phyloP scores from a whole-genome alignment of 2,888 invertebrate species.

The Clepsis dumicolana region DNA sequence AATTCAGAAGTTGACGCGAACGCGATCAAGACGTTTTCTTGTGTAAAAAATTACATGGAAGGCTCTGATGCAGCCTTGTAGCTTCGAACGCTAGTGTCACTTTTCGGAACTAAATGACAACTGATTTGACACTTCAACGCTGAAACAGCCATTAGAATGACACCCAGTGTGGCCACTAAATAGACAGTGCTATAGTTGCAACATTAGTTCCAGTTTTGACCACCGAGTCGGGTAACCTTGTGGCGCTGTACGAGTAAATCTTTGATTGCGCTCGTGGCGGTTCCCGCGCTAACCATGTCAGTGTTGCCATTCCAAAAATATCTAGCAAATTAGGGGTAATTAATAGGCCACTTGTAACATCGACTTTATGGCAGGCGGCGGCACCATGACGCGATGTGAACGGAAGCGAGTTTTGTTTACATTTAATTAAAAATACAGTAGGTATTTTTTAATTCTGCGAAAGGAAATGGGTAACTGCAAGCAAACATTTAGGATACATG shows the following conservation, averaged over 20 bases:
- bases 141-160: too few relatives aligned
- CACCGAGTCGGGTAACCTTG: too few relatives aligned
- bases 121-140: too few relatives aligned
- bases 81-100: too few relatives aligned
- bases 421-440: background rate
- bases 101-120: too few relatives aligned
- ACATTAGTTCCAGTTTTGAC: too few relatives aligned
- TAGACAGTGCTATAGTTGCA: too few relatives aligned
- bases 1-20: too few relatives aligned
- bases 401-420: constrained; percentile 17
- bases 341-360: constrained; percentile 15
- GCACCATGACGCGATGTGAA: constrained; percentile 27
- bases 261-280: background rate
- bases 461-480: constrained; percentile 31
- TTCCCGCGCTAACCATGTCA: constrained; percentile 5
- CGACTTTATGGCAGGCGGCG: background rate
- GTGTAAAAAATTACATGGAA: too few relatives aligned
- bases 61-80: too few relatives aligned
- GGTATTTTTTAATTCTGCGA: constrained; percentile 23
- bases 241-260: background rate
- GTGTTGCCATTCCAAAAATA: constrained; percentile 26
- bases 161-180: too few relatives aligned
- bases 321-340: constrained; percentile 32
- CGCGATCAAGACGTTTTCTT: too few relatives aligned
- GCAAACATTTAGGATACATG: constrained; percentile 34